phyloP scores from a whole-genome alignment of 2,888 invertebrate species.

The Anthrax anthrax region DNA sequence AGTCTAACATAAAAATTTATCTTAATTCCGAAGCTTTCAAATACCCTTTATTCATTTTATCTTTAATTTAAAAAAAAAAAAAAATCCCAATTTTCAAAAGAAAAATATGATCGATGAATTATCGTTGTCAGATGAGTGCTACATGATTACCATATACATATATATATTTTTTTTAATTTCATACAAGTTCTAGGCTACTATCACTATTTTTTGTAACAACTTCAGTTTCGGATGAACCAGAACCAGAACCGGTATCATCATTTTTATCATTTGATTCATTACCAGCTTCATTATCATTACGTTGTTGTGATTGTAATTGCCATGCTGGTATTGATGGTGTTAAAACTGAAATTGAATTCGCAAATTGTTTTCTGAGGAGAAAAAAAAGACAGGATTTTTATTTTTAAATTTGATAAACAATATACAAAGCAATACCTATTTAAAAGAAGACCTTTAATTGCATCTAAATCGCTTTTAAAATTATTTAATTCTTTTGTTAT shows the following conservation, averaged over 20 bases:
- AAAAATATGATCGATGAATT: no score
- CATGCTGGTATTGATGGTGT: conserved; percentile 66
- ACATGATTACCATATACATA: no score
- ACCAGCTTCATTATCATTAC: conserved; percentile 12
- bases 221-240: conserved; percentile 55
- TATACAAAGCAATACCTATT: conserved; percentile 39
- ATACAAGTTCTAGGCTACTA: conserved; percentile 62
- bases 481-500: conserved; percentile 47
- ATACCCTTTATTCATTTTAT: no score
- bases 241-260: conserved; percentile 47
- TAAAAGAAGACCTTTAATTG: conserved; percentile 57
- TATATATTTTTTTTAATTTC: conserved; percentile 20
- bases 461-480: conserved; percentile 53
- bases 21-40: no score
- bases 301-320: conserved; percentile 44
- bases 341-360: conserved; percentile 47
- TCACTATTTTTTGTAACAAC: conserved; percentile 61
- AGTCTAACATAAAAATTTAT: no score
- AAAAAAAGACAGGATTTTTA: conserved; percentile 1
- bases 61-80: no score
- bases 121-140: no score
- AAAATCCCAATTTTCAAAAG: no score
- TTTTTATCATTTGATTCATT: conserved; percentile 36
- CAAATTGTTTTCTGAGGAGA: conserved; percentile 57
- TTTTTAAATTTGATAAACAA: no score